Conservation (phyloP, 2,113 vertebrate species). For the Sinocyclocheilus anophthalmus region DNA sequence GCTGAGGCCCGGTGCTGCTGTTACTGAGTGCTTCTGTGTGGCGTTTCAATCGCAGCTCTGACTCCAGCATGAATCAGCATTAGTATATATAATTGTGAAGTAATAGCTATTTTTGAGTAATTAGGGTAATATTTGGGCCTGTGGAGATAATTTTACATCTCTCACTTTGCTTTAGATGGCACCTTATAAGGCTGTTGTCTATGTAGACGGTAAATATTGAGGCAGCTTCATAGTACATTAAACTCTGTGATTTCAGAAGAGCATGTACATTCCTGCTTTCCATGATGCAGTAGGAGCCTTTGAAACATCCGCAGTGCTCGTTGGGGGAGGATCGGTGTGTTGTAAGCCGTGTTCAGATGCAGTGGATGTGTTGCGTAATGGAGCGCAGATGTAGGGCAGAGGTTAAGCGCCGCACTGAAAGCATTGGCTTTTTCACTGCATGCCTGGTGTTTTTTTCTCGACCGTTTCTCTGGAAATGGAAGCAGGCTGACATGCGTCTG, state of each 20-base stretch:
- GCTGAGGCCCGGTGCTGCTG: conserved; percentile 4
- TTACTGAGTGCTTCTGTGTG: background rate
- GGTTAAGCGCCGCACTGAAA: conserved; percentile 51
- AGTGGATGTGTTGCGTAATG: conserved; percentile 61
- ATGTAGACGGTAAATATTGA: background rate
- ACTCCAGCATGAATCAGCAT: conserved; percentile 9
- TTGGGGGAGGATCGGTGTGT: too few species aligned
- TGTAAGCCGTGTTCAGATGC: background rate
- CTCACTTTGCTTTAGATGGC: too few species aligned
- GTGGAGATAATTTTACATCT: background rate
- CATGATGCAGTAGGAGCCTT: too few species aligned
- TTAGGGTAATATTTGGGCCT: background rate
- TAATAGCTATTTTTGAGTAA: too few species aligned
- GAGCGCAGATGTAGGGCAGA: conserved; percentile 61
- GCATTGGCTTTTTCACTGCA: conserved; percentile 14
- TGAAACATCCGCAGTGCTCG: too few species aligned
- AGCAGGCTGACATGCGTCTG: background rate
- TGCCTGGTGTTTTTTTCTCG: background rate
- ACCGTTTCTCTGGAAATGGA: background rate
- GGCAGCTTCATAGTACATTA: background rate
- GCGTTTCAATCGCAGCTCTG: background rate
- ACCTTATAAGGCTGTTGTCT: background rate
- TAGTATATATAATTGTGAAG: too few species aligned
- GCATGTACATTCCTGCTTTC: too few species aligned
- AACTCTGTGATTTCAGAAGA: too few species aligned